These are phyloP conservation scores for Prionailurus viverrinus DNA, from an alignment of 2,113 vertebrate species.

Conservation along the genomic window DNA sequence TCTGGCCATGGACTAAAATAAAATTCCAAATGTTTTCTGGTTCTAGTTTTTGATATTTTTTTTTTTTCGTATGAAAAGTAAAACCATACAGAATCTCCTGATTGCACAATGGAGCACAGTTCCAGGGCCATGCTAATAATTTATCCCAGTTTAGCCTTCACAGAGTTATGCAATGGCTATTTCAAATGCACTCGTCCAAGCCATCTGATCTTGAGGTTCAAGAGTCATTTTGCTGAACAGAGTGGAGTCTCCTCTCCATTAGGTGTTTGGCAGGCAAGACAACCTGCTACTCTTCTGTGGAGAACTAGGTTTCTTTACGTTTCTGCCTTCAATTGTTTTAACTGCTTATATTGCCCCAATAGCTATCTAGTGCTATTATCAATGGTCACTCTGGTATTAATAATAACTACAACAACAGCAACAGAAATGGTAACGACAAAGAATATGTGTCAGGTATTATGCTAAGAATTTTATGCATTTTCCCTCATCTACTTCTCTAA, in stretches of 20 bases:
- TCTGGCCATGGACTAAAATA: slow-evolving; percentile 84
- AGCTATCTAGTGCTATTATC: not conserved
- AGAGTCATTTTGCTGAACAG: slow-evolving; percentile 63
- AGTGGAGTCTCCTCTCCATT: not conserved
- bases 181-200: not conserved
- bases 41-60: slow-evolving; percentile 87
- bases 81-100: slow-evolving; percentile 88
- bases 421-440: not conserved
- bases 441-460: not conserved
- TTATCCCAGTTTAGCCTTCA: slow-evolving; percentile 82
- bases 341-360: not conserved
- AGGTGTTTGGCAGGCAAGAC: slow-evolving; percentile 37
- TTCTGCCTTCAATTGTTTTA: slow-evolving; percentile 11
- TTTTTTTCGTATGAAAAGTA: slow-evolving; percentile 86
- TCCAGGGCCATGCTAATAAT: slow-evolving; percentile 84
- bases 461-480: not conserved
- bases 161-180: slow-evolving; percentile 80
- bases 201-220: slow-evolving; percentile 69
- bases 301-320: not conserved
- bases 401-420: not conserved
- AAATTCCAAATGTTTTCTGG: slow-evolving; percentile 87
- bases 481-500: not conserved
- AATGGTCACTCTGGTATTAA: not conserved
- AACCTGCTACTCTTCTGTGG: not conserved
- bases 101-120: slow-evolving; percentile 86